Percentiles rank a stretch among this genome's conserved stretches.
These are phyloP conservation scores for Mesoligia furuncula DNA, from an alignment of 2,888 invertebrate genomes.

Conservation along the genomic window DNA sequence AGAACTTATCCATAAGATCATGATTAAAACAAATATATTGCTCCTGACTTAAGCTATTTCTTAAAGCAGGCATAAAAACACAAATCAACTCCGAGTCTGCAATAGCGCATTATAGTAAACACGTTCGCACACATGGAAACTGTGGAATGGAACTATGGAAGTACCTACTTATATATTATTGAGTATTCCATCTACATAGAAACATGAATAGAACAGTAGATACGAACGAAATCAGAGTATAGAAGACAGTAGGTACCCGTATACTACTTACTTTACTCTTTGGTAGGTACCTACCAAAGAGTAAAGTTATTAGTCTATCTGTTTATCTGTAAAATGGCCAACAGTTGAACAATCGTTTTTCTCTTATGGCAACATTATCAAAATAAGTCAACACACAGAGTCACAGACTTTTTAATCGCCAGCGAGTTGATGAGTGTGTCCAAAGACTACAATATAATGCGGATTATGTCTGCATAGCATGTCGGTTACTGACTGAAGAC, in stretches of 20 bases:
- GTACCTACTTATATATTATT: conserved; percentile 17
- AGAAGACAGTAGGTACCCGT: neutral
- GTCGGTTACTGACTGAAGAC: too few species aligned
- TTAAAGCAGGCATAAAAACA: conserved; percentile 52
- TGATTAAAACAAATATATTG: conserved; percentile 42
- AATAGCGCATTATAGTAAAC: conserved; percentile 56
- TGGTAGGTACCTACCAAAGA: too few species aligned
- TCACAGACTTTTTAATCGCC: neutral
- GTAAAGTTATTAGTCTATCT: too few species aligned
- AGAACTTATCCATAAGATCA: conserved; percentile 37
- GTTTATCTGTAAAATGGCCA: neutral
- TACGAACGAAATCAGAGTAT: too few species aligned
- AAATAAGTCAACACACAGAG: neutral
- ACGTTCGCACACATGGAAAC: conserved; percentile 58
- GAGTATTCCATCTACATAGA: neutral
- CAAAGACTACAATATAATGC: too few species aligned
- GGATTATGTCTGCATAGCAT: too few species aligned
- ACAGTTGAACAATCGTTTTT: neutral
- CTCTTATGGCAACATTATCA: conserved; percentile 4
- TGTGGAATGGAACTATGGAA: conserved; percentile 40
- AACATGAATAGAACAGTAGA: conserved; percentile 12
- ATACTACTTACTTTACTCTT: neutral
- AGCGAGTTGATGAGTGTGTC: too few species aligned
- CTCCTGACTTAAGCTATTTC: conserved; percentile 18
- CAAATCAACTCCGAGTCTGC: conserved; percentile 46